These are phyloP conservation scores for Manis javanica DNA, from an alignment of 2,797 vertebrate species.

Conservation along the genomic window DNA sequence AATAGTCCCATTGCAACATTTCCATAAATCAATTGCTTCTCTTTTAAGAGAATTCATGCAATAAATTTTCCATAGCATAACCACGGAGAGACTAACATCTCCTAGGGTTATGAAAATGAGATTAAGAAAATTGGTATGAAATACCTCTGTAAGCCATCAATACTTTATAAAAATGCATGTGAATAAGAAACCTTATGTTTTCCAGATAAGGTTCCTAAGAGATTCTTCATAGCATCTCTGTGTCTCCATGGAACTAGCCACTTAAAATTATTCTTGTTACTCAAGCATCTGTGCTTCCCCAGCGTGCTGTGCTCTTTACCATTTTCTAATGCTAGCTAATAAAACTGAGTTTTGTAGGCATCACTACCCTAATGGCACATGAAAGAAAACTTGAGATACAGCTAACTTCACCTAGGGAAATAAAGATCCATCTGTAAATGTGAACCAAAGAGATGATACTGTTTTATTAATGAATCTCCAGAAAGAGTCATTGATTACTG, in stretches of 20 bases:
- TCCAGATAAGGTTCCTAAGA: not conserved
- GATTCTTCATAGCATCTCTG: not conserved
- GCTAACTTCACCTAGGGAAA: not conserved
- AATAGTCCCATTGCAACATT: conserved; percentile 61
- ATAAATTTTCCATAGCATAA: conserved; percentile 36
- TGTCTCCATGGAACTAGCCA: not conserved
- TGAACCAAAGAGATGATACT: not conserved
- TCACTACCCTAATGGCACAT: not conserved
- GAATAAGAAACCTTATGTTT: not conserved
- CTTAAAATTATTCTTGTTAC: conserved; percentile 19
- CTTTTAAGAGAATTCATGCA: conserved; percentile 36
- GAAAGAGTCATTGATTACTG: not conserved
- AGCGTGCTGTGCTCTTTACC: not conserved
- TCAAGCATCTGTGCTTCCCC: not conserved
- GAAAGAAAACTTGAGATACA: not conserved
- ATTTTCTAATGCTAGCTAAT: not conserved
- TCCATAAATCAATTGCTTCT: conserved; percentile 62
- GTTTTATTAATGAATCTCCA: not conserved
- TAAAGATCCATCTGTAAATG: not conserved
- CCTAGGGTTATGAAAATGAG: not conserved
- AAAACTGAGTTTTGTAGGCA: not conserved
- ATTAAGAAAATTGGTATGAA: not conserved
- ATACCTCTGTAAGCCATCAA: not conserved
- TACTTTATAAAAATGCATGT: not conserved
- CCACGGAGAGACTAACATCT: conserved; percentile 40